Base-by-base conservation (phyloP, 53 echinoderm and acorn worm species). In the Astropecten irregularis region DNA sequence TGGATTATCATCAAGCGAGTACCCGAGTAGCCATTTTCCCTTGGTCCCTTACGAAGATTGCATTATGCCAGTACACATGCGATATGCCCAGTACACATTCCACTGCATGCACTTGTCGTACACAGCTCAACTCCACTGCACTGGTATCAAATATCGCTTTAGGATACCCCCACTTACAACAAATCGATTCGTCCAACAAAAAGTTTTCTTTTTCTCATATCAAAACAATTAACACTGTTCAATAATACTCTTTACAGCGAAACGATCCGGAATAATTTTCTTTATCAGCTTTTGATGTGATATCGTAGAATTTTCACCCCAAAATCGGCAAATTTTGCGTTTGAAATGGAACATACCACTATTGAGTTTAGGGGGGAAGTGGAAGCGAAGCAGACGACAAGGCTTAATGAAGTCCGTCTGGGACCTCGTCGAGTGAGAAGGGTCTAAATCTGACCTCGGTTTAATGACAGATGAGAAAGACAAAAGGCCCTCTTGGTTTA, bases 391-490 rank as follows among this genome's bases (percentile, higher is more conserved):
- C 57, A 56, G 74, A 55, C 74, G 40, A 9, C 74, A 27, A 11
- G 47, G 44, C 44, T 54, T 42, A 74, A 74, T 79, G 62, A 62
- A 79, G 79, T 61, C 57, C 62, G 79, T 48, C 60, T 79, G 79
- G 76, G 32, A 13, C 36, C 62, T 60, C 34, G 79, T 47, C 79
- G 46, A 57, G 74, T 79, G 47, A 79, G 35, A 51, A 35, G 62
- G 60, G 61, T 68, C 79, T 29, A 60, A 79, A n/a, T 49, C 46
- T 79, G 79, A 79, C 79, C 79, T 79, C 48, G 32, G 62, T 79
- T 60, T 79, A 79, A 79, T 79, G 79, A 79, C 79, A 79, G 79
- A 79, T 14, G 61, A 30, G 79, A 61, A 79, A 79, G 79, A 79
- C 79, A 79, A 79, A 79, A 79, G 79, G 39, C 62, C 19, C 44